A percentile compares a stretch with the other conserved stretches of the same genome.
Conservation (phyloP, 2,797 vertebrate species). For the Melanogrammus aeglefinus region DNA sequence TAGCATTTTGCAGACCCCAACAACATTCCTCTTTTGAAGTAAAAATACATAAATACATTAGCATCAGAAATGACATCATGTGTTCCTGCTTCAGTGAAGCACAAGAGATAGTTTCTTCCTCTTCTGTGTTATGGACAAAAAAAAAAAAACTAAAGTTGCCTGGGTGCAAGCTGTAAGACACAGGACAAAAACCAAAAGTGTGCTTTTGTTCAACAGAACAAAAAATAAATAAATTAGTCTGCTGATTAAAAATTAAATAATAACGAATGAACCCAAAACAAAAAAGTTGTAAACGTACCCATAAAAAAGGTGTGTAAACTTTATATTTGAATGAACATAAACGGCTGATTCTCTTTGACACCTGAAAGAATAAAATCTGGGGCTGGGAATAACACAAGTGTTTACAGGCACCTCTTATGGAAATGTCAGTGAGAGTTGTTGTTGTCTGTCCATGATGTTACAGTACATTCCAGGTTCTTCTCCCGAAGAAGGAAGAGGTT, state of each 20-base stretch:
- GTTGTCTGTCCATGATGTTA: slow-evolving; percentile 45
- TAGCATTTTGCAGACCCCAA: slow-evolving; percentile 44
- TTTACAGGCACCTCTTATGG: slow-evolving; percentile 74
- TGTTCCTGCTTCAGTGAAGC: slow-evolving; percentile 58
- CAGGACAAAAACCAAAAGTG: slow-evolving; percentile 19
- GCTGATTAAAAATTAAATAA: slow-evolving; percentile 10
- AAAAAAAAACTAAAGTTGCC: slow-evolving; percentile 40
- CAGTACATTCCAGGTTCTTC: slow-evolving; percentile 71
- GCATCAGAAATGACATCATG: slow-evolving; percentile 74
- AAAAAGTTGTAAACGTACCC: slow-evolving; percentile 10
- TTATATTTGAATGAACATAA: slow-evolving; percentile 43
- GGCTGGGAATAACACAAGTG: slow-evolving; percentile 57
- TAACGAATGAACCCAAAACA: slow-evolving; percentile 33
- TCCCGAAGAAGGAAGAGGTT: slow-evolving; percentile 47
- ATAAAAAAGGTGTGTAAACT: slow-evolving; percentile 47
- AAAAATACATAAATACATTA: slow-evolving; percentile 52
- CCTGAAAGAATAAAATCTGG: slow-evolving; percentile 42
- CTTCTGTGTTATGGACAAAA: slow-evolving; percentile 35
- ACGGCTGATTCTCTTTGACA: slow-evolving; percentile 42
- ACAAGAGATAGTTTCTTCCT: slow-evolving; percentile 32
- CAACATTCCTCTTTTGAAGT: slow-evolving; percentile 57
- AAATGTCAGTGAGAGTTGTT: slow-evolving; percentile 45
- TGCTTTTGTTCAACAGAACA: slow-evolving; percentile 29
- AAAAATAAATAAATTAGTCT: slow-evolving; percentile 24
- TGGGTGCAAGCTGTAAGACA: slow-evolving; percentile 43